phyloP scores from a whole-genome alignment of 2,113 vertebrate genomes.

The Callipepla californica region DNA sequence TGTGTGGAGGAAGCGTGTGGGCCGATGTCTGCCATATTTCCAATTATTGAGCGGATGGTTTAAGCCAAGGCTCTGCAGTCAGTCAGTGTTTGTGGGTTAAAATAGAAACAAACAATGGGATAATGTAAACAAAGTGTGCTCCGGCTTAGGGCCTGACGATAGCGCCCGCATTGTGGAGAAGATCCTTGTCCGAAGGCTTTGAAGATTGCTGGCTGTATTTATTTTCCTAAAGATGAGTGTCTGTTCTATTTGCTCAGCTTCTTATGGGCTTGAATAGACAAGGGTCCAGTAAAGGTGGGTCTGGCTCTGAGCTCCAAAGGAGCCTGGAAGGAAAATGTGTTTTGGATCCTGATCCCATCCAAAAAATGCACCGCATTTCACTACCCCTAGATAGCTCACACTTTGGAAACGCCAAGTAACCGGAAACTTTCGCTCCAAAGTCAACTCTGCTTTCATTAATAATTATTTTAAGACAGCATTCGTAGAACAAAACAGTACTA shows the following conservation, averaged over 20 bases:
- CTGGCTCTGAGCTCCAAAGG: not conserved
- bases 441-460: conserved; percentile 59
- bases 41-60: not conserved
- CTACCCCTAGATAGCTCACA: conserved; percentile 28
- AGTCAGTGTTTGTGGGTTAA: conserved; percentile 46
- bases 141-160: conserved; percentile 45
- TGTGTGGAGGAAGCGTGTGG: not conserved
- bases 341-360: conserved; percentile 33
- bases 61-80: not conserved
- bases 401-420: not conserved
- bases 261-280: not conserved
- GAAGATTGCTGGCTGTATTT: conserved; percentile 46
- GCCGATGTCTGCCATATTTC: not conserved
- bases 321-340: not conserved
- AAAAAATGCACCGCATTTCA: conserved; percentile 22
- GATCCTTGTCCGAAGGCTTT: conserved; percentile 28
- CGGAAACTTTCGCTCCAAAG: not conserved
- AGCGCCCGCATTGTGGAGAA: not conserved
- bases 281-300: not conserved
- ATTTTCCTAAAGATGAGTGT: conserved; percentile 44
- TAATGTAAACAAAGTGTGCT: conserved; percentile 46
- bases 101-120: conserved; percentile 46
- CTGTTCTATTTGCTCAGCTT: conserved; percentile 31
- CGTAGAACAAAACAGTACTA: conserved; percentile 18
- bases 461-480: conserved; percentile 20